Base-by-base conservation (phyloP, 2,888 invertebrate genomes). In the Callyntrura guangdongensis region DNA sequence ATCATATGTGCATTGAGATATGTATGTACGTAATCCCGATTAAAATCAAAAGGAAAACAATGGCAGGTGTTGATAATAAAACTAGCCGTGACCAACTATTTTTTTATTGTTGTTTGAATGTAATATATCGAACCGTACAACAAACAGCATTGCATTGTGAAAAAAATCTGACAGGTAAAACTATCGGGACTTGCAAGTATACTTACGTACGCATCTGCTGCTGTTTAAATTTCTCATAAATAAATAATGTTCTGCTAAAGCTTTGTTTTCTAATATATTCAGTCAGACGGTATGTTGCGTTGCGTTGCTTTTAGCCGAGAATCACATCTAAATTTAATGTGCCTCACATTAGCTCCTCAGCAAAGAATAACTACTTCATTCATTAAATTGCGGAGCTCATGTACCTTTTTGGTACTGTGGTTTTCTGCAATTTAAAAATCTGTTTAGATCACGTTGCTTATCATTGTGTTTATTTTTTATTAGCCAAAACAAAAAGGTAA, bases 31-130 rank as follows among this genome's bases (percentile, higher is more conserved):
- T 25, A 25, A 64, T 36, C 69, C 49, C 67, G 83, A 84, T 84
- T 49, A 69, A 67, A 49, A 67, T 84, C 67, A 84, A 27, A 84
- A 84, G 45, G 64, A 84, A 84, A 84, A 84, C 83, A 84, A 84
- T 84, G 83, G 69, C 83, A 84, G 83, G 83, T 84, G 83, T 67
- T 84, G 83, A 69, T 84, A 83, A 67, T 69, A 69, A 84, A 84
- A 84, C 69, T 53, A 67, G 69, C 69, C 69, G 83, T 69, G 83
- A 84, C 83, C 83, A 84, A 84, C 67, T 25, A 69, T 53, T 69
- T 83, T 84, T 83, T 82, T 81, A 25, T 27, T n/a, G 22, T 56
- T 59, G 59, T 14, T n/a, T 74, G 47, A 45, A 74, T 45, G 14
- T 36, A 17, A 53, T 59, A 59, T 2, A 36, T 2, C 3, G 8